phyloP scores from a whole-genome alignment of 1,140 invertebrate genomes.

The Spodoptera litura region DNA sequence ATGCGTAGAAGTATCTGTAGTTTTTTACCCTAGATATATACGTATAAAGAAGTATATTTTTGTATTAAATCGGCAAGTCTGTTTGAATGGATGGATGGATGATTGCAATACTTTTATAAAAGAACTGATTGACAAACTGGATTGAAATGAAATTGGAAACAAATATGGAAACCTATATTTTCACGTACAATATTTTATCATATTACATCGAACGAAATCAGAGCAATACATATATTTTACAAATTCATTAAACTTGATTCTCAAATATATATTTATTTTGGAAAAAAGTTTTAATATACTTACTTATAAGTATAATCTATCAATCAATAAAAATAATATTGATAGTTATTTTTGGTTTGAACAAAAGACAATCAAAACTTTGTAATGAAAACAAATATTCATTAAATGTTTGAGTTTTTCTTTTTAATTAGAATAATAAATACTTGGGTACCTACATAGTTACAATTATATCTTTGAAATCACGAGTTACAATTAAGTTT shows the following conservation, averaged over 20 bases:
- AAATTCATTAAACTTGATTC: background rate
- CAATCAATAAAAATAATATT: background rate
- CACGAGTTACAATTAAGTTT: background rate
- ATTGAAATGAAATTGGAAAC: too few species aligned
- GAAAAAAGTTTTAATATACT: background rate
- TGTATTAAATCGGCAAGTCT: too few species aligned
- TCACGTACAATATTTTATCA: too few species aligned
- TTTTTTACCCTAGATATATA: too few species aligned
- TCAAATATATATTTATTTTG: background rate
- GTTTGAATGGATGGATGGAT: too few species aligned
- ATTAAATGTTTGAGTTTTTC: background rate
- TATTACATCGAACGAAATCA: too few species aligned
- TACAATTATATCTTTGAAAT: background rate
- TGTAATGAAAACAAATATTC: conserved; percentile 19
- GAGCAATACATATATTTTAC: too few species aligned
- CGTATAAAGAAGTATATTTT: too few species aligned
- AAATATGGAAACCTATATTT: too few species aligned
- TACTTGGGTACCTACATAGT: background rate
- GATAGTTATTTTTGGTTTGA: background rate
- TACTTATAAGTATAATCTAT: background rate
- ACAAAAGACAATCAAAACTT: conserved; percentile 9
- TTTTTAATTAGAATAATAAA: background rate
- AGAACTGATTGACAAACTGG: too few species aligned
- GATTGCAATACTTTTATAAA: too few species aligned
- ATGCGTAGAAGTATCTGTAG: too few species aligned